Evolutionary conservation across 2,113 vertebrate species (phyloP), one percentile per base, ranked within the genome.

Genomic region (Xiphorhynchus elegans): DNA sequence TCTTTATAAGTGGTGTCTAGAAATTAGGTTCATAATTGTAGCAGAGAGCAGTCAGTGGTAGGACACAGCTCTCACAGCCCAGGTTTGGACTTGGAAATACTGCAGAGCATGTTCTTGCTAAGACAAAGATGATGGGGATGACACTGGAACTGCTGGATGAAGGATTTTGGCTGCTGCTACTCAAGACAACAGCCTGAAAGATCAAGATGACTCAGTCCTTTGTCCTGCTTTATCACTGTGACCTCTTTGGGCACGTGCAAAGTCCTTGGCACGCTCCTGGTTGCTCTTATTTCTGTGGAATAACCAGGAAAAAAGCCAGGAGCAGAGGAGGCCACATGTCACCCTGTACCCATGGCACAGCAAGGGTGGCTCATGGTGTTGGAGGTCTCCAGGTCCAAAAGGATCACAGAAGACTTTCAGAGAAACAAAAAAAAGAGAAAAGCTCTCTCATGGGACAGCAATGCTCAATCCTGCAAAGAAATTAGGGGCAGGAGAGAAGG

Each of bases 1-100:
- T 80, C 78, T 89, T 64, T 69, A 2, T 11, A 93, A 96, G 73
- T 37, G 85, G 13, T 59, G 78, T 39, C 79, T 35, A 85, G 87
- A 95, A 94, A 93, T 85, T 25, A 90, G 84, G 82, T 10, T 59
- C 62, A 19, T 80, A 88, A 94, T 85, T 80, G 67, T 6, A 46
- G 73, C 58, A 87, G 40, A 19, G 53, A 69, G 74, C n/a, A 80
- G 55, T 5, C 53, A 15, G 70, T 1, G 33, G n/a, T 3, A 50
- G 74, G 67, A 93, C 2, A 8, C 0, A 5, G n/a, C 56, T 66
- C 77, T 40, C 3, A 4, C 53, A 69, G 84, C 37, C 73, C 55
- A 33, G 49, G 56, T 50, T 37, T 18, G 16, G 56, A n/a, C 74
- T 81, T 49, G n/a, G 72, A 56, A 84, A 55, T 42, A 19, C 47